Evolutionary conservation across 1,140 invertebrate species (phyloP).

Genomic region (Drosophila cardini): DNA sequence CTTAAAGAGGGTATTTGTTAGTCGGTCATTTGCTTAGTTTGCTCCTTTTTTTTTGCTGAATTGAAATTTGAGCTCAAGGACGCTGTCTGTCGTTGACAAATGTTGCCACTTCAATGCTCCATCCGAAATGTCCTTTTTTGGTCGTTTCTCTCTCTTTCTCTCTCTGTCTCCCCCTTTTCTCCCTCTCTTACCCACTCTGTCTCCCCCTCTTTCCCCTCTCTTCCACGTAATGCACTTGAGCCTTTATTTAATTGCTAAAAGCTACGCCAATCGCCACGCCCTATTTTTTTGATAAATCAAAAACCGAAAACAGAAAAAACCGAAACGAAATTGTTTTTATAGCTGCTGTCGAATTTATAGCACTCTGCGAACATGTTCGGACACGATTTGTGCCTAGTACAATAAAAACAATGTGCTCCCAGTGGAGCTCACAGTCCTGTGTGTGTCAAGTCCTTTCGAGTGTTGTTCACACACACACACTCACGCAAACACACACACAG

Average conservation of each 20-base stretch:
- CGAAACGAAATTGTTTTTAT: slow-evolving; percentile 23
- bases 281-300: neutral
- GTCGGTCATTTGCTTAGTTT: neutral
- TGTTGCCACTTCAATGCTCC: slow-evolving; percentile 54
- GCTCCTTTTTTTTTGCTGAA: neutral
- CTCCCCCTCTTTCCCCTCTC: slow-evolving; percentile 29
- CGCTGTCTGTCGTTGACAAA: slow-evolving; percentile 50
- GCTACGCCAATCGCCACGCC: slow-evolving; percentile 38
- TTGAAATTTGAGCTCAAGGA: slow-evolving; percentile 15
- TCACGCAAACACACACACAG: no score
- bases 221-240: slow-evolving; percentile 26
- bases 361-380: slow-evolving; percentile 13
- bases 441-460: slow-evolving; percentile 30
- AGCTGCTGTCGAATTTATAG: slow-evolving; percentile 43
- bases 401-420: slow-evolving; percentile 20
- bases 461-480: slow-evolving; percentile 31
- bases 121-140: slow-evolving; percentile 17
- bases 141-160: no score
- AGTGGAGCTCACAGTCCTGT: no score
- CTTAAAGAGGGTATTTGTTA: neutral
- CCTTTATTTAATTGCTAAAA: slow-evolving; percentile 67
- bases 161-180: slow-evolving; percentile 15
- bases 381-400: slow-evolving; percentile 10
- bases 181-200: slow-evolving; percentile 6
- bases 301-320: slow-evolving; percentile 9